These are phyloP conservation scores for Danaus chrysippus DNA, from an alignment of 2,888 invertebrate species.

Conservation along the genomic window DNA sequence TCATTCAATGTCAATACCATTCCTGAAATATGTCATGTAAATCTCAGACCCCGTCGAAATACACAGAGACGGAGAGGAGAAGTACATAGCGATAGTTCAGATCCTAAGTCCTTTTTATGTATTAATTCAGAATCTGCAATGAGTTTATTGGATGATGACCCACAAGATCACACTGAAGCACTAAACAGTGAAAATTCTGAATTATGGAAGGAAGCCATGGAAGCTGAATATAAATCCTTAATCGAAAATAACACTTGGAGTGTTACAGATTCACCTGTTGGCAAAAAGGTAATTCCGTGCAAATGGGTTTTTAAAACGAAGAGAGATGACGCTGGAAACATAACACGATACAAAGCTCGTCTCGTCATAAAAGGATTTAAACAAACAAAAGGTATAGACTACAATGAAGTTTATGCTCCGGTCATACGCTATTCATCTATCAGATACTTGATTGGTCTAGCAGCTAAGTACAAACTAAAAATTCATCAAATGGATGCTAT, in stretches of 20 bases:
- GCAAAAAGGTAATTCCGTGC: slow-evolving; percentile 28
- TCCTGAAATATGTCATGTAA: too few relatives aligned
- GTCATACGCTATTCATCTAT: slow-evolving; percentile 20
- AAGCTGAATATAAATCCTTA: too few relatives aligned
- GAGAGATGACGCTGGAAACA: slow-evolving; percentile 23
- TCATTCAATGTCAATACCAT: too few relatives aligned
- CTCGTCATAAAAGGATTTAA: slow-evolving; percentile 32
- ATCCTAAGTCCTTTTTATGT: too few relatives aligned
- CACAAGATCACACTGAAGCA: too few relatives aligned
- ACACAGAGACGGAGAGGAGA: too few relatives aligned
- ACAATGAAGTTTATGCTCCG: slow-evolving; percentile 21
- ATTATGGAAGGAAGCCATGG: too few relatives aligned
- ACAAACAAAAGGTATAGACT: slow-evolving; percentile 28
- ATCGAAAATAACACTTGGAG: not conserved
- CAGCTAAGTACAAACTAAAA: slow-evolving; percentile 26
- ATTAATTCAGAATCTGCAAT: too few relatives aligned
- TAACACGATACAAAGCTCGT: slow-evolving; percentile 29
- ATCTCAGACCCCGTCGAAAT: too few relatives aligned
- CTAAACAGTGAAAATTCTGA: too few relatives aligned
- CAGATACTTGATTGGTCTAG: slow-evolving; percentile 22
- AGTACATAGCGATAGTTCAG: too few relatives aligned
- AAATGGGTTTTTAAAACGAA: slow-evolving; percentile 36
- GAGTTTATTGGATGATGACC: too few relatives aligned
- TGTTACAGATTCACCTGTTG: slow-evolving; percentile 16
- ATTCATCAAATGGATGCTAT: slow-evolving; percentile 32